A percentile compares a stretch with the other conserved stretches of the same genome.
These are phyloP conservation scores for Meleagris gallopavo DNA, from an alignment of 2,113 vertebrate genomes.

Conservation along the genomic window DNA sequence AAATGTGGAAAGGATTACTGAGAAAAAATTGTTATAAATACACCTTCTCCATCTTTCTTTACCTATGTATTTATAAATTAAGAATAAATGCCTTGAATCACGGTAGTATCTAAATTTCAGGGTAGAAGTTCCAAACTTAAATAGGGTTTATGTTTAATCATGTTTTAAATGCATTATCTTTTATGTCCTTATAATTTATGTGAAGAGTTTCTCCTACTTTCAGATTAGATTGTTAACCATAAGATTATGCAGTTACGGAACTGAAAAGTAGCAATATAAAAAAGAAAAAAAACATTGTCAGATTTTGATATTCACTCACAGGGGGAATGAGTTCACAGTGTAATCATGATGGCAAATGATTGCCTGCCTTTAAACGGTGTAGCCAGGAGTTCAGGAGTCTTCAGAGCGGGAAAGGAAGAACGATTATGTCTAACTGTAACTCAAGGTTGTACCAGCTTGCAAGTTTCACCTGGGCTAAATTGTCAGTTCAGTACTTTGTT, in stretches of 20 bases:
- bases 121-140: not conserved
- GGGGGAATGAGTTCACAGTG: not conserved
- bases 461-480: not conserved
- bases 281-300: not conserved
- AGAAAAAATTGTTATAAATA: not conserved
- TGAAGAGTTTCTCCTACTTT: not conserved
- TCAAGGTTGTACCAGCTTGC: not conserved
- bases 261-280: fast-evolving
- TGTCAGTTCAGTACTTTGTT: not conserved
- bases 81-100: not conserved
- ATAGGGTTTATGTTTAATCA: not conserved
- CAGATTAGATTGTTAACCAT: not conserved
- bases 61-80: not conserved
- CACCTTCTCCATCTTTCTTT: not conserved
- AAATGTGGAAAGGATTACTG: not conserved
- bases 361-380: not conserved
- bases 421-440: not conserved
- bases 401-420: not conserved
- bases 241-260: not conserved
- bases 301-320: not conserved
- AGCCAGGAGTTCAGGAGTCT: not conserved
- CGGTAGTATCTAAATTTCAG: not conserved
- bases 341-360: not conserved
- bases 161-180: not conserved
- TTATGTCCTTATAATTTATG: not conserved